These are phyloP conservation scores for Dendroctonus valens DNA, from an alignment of 1,140 invertebrate genomes.

Conservation along the genomic window DNA sequence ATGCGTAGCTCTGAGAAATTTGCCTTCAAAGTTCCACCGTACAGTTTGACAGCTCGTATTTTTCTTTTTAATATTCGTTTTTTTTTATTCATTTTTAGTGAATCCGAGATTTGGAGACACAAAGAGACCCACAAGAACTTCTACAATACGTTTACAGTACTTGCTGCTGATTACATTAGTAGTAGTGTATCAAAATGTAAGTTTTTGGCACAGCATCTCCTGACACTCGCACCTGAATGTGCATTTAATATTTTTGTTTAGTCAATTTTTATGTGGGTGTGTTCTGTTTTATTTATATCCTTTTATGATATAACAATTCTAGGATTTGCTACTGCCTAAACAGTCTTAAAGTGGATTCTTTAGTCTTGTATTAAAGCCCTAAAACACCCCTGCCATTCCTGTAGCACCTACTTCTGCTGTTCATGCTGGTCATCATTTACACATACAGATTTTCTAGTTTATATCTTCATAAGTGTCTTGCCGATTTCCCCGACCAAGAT, in stretches of 20 bases:
- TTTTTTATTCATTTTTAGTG: conserved; percentile 58
- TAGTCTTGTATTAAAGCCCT: too few relatives aligned
- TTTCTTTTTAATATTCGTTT: conserved; percentile 19
- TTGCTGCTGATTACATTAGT: conserved; percentile 74
- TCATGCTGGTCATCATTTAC: too few relatives aligned
- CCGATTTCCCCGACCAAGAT: too few relatives aligned
- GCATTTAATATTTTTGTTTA: conserved; percentile 11
- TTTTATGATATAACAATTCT: too few relatives aligned
- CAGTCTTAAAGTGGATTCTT: too few relatives aligned
- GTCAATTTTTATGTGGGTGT: conserved; percentile 22
- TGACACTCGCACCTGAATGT: background rate
- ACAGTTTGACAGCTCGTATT: conserved; percentile 13
- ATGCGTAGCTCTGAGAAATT: background rate
- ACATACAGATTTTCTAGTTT: too few relatives aligned
- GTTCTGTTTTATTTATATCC: conserved; percentile 11
- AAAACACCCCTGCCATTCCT: too few relatives aligned
- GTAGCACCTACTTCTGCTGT: too few relatives aligned
- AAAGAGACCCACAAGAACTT: conserved; percentile 73
- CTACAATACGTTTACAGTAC: conserved; percentile 72
- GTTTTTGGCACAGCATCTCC: conserved; percentile 44
- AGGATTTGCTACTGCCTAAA: too few relatives aligned
- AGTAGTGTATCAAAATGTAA: conserved; percentile 66
- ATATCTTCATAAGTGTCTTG: too few relatives aligned
- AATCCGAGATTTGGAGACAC: conserved; percentile 70
- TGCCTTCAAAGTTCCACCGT: background rate